A percentile compares a stretch with the other conserved stretches of the same genome.
Conservation (phyloP, 2,888 invertebrate species). For the Dryocosmus kuriphilus region DNA sequence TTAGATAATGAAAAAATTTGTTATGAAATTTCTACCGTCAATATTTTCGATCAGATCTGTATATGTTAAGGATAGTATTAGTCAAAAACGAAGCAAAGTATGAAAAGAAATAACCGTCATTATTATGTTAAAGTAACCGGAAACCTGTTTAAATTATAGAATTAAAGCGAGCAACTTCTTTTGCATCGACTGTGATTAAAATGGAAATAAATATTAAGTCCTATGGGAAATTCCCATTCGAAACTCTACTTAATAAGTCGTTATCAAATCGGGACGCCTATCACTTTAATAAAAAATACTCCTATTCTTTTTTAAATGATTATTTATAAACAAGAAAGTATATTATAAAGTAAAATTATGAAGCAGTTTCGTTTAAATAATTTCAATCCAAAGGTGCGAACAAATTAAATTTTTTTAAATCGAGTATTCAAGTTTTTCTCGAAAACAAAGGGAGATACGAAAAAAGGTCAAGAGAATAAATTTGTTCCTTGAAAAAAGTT, state of each 20-base stretch:
- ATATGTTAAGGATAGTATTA: not conserved
- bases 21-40: not conserved
- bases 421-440: too few relatives aligned
- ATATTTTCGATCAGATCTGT: not conserved
- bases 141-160: conserved; percentile 10
- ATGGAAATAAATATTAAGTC: conserved; percentile 67
- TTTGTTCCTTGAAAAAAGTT: too few relatives aligned
- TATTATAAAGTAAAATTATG: too few relatives aligned
- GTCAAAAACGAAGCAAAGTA: not conserved
- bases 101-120: not conserved
- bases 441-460: too few relatives aligned
- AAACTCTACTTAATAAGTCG: conserved; percentile 23
- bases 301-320: too few relatives aligned
- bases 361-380: too few relatives aligned
- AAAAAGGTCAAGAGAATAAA: too few relatives aligned
- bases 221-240: conserved; percentile 54
- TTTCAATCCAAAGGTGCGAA: too few relatives aligned
- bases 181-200: conserved; percentile 71
- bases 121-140: not conserved
- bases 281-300: not conserved
- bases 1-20: not conserved
- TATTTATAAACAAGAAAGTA: not conserved
- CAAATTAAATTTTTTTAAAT: too few relatives aligned
- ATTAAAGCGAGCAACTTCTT: conserved; percentile 26
- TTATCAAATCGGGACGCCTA: conserved; percentile 16